Percentiles rank a stretch among this genome's conserved stretches.
phyloP scores from a whole-genome alignment of 1,140 invertebrate species.

The Drosophila fuyamai region DNA sequence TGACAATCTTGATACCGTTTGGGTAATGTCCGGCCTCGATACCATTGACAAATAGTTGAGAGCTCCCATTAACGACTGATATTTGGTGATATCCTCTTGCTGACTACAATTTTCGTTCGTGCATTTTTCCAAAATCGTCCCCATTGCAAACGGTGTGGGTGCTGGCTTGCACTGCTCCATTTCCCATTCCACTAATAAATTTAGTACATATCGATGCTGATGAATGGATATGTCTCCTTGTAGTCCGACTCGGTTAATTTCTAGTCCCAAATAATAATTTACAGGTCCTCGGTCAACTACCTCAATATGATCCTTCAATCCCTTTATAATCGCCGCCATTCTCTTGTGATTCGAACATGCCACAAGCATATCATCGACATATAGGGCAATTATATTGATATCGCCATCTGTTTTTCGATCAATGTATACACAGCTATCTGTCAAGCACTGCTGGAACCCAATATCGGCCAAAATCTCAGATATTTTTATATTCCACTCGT shows the following conservation, averaged over 20 bases:
- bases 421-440: conserved; percentile 3
- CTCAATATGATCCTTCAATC: not conserved
- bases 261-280: not conserved
- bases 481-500: too few species aligned
- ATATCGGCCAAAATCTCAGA: not conserved
- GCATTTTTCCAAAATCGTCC: not conserved
- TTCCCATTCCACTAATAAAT: not conserved
- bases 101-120: not conserved
- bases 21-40: not conserved
- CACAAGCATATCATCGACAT: not conserved
- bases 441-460: conserved; percentile 4
- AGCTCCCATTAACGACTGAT: conserved; percentile 1
- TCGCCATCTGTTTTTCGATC: too few species aligned
- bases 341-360: not conserved
- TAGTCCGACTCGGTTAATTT: not conserved
- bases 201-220: not conserved
- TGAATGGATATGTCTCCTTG: not conserved
- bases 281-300: not conserved
- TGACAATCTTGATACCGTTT: not conserved
- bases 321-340: not conserved
- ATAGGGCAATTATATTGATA: too few species aligned
- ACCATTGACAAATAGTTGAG: conserved; percentile 52
- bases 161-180: not conserved
- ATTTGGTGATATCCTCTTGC: too few species aligned
- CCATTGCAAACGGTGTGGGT: not conserved